These are phyloP conservation scores for Puffinus mauretanicus DNA, from an alignment of 2,113 vertebrate species.

Conservation along the genomic window DNA sequence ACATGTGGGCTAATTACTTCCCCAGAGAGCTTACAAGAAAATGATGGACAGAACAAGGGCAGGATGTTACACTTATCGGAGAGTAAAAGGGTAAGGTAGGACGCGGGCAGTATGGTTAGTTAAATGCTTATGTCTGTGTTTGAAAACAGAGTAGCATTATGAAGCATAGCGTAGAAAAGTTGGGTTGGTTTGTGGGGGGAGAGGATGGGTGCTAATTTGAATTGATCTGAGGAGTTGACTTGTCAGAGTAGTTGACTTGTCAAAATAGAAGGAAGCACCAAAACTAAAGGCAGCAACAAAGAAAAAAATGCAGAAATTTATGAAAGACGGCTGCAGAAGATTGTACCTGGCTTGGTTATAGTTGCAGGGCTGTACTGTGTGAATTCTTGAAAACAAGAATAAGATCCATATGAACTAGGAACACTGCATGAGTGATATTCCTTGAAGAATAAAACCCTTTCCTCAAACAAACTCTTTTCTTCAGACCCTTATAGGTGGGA, in stretches of 20 bases:
- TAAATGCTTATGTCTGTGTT: background rate
- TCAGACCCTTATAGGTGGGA: background rate
- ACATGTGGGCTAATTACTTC: conserved; percentile 65
- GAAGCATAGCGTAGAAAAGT: background rate
- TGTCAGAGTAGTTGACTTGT: background rate
- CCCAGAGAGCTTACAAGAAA: conserved; percentile 35
- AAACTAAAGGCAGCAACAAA: background rate
- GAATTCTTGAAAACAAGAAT: background rate
- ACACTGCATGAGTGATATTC: background rate
- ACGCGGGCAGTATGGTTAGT: background rate
- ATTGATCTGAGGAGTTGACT: background rate
- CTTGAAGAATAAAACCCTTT: background rate
- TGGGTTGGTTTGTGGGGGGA: background rate
- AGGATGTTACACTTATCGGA: conserved; percentile 38
- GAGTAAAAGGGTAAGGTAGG: conserved; percentile 21
- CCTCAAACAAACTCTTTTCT: background rate
- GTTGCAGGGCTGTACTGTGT: background rate
- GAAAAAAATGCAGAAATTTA: background rate
- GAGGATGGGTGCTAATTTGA: background rate
- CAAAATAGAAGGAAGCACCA: background rate
- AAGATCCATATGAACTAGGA: background rate
- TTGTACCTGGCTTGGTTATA: background rate
- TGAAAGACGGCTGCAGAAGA: background rate
- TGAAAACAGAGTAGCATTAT: background rate
- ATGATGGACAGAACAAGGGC: conserved; percentile 67